These are phyloP conservation scores for Sericinus montela DNA, from an alignment of 2,888 invertebrate genomes.

Conservation along the genomic window DNA sequence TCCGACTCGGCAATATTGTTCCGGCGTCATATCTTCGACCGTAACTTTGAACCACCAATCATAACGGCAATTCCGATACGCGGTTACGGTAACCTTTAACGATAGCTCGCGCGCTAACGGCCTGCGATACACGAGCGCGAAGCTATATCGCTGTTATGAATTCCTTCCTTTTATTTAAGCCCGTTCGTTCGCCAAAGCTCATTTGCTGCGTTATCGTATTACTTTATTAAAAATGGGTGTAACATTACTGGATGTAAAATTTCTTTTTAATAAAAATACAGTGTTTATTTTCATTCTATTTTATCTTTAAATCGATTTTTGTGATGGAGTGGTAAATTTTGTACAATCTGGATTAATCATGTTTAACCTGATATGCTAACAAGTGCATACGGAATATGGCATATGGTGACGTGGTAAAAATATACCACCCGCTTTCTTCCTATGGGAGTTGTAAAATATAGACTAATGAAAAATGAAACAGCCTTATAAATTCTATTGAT, in stretches of 20 bases:
- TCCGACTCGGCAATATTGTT: constrained; percentile 31
- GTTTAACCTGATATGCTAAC: no score
- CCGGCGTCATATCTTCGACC: constrained; percentile 31
- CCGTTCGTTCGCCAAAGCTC: constrained; percentile 34
- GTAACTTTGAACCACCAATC: constrained; percentile 52
- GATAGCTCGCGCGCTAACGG: constrained; percentile 49
- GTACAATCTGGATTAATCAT: no score
- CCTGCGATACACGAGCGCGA: constrained; percentile 38
- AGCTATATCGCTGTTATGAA: constrained; percentile 51
- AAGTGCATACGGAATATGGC: no score
- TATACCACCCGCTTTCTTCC: not conserved
- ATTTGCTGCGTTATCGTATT: constrained; percentile 18
- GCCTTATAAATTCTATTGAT: no score
- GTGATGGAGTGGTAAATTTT: no score
- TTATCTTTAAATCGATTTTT: no score
- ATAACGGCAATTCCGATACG: constrained; percentile 62
- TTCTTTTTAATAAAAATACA: not conserved
- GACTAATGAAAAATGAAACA: no score
- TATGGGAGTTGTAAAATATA: no score
- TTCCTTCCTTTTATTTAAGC: constrained; percentile 56
- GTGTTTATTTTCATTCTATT: no score
- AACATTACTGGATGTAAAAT: not conserved
- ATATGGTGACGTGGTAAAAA: not conserved
- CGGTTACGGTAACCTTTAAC: constrained; percentile 45
- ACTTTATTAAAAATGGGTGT: constrained; percentile 16